Conservation (phyloP, 1,140 invertebrate species). For the Bombus waltoni region DNA sequence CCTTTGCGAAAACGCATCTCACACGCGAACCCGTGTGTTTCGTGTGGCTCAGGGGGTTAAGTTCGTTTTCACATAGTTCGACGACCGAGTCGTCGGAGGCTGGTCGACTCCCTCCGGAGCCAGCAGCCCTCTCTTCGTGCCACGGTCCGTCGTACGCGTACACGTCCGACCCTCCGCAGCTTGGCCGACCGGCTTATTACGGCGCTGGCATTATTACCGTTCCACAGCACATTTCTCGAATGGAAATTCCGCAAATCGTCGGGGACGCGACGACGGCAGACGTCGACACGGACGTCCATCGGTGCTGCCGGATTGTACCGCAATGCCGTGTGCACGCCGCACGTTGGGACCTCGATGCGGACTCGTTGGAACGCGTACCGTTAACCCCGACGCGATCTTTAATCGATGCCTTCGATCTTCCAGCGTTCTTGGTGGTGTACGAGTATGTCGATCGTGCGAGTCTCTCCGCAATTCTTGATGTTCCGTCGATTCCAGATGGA, state of each 20-base stretch:
- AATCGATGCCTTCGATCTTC: slow-evolving; percentile 38
- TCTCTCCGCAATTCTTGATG: background rate
- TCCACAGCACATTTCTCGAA: slow-evolving; percentile 61
- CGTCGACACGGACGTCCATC: slow-evolving; percentile 51
- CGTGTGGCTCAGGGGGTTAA: slow-evolving; percentile 48
- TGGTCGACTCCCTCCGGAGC: slow-evolving; percentile 25
- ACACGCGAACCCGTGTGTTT: background rate
- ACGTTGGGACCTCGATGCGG: slow-evolving; percentile 39
- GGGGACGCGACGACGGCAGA: slow-evolving; percentile 37
- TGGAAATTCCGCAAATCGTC: slow-evolving; percentile 66
- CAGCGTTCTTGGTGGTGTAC: too few species aligned
- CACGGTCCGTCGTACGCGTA: too few species aligned
- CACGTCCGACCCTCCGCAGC: background rate
- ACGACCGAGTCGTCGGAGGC: slow-evolving; percentile 49
- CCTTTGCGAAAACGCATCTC: slow-evolving; percentile 53
- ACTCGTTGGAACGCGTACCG: slow-evolving; percentile 9
- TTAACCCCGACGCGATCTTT: slow-evolving; percentile 15
- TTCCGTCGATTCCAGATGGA: background rate
- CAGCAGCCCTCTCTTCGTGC: slow-evolving; percentile 26
- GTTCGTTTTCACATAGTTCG: slow-evolving; percentile 68
- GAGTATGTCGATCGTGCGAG: background rate
- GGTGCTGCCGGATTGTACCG: slow-evolving; percentile 38
- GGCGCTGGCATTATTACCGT: slow-evolving; percentile 66
- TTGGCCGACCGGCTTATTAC: slow-evolving; percentile 59
- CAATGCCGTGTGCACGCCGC: slow-evolving; percentile 41